A percentile compares a stretch with the other conserved stretches of the same genome.
Evolutionary conservation across 1,140 invertebrate species (phyloP).

Genomic region (Aporrectodea caliginosa): DNA sequence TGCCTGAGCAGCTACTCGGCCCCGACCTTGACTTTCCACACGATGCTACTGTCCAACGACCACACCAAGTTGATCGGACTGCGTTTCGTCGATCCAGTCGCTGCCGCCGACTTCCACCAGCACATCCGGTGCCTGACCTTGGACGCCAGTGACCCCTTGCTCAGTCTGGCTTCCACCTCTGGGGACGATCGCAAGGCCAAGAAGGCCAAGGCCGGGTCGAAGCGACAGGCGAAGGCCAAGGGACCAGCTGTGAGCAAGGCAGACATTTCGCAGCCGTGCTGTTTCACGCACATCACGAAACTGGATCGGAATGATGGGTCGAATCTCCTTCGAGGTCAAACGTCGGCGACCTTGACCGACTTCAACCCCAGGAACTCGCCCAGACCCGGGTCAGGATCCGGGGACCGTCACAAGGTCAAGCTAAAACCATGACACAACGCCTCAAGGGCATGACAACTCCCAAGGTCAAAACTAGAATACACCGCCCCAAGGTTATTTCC

Average conservation of each 20-base stretch:
- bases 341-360: neutral
- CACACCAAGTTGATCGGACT: conserved; percentile 63
- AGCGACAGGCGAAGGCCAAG: conserved; percentile 50
- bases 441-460: no score
- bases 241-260: conserved; percentile 67
- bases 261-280: conserved; percentile 80
- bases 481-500: no score
- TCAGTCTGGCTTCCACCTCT: conserved; percentile 59
- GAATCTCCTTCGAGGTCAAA: neutral
- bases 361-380: neutral
- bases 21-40: conserved; percentile 69
- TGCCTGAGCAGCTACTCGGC: conserved; percentile 61
- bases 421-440: conserved; percentile 1
- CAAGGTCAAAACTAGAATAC: no score
- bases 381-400: neutral
- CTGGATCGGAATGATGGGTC: conserved; percentile 65
- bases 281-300: conserved; percentile 79
- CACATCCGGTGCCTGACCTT: conserved; percentile 69
- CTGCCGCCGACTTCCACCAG: conserved; percentile 66
- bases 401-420: neutral
- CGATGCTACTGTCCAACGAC: conserved; percentile 73
- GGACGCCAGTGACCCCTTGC: conserved; percentile 74
- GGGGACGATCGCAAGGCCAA: conserved; percentile 47
- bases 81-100: conserved; percentile 71
- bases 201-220: conserved; percentile 59